A percentile compares a stretch with the other conserved stretches of the same genome.
phyloP scores from a whole-genome alignment of 1,140 invertebrate genomes.

The Antheraea pernyi region DNA sequence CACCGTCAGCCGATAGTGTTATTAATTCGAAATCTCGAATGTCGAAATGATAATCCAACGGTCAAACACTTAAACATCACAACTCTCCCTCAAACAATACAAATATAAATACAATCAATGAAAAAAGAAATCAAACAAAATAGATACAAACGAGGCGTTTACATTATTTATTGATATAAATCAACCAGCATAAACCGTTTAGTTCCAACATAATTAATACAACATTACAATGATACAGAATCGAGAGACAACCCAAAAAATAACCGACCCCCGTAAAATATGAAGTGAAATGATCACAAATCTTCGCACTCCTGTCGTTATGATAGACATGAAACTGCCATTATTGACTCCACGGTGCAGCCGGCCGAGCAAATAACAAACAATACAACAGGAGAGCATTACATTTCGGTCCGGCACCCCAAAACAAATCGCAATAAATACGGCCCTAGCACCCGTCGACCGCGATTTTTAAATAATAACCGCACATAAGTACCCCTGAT shows the following conservation, averaged over 20 bases:
- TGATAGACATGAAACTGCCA: slow-evolving; percentile 20
- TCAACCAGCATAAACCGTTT: not conserved
- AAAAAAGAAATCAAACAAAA: not conserved
- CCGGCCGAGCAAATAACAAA: slow-evolving; percentile 45
- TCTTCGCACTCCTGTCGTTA: slow-evolving; percentile 30
- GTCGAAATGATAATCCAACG: too few relatives aligned
- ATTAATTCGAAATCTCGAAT: too few relatives aligned
- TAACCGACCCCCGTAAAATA: not conserved
- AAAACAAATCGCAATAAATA: slow-evolving; percentile 61
- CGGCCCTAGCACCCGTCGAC: slow-evolving; percentile 28
- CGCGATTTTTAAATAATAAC: slow-evolving; percentile 22
- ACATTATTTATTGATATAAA: not conserved
- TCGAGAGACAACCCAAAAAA: not conserved
- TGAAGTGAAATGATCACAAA: not conserved
- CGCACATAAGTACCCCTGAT: slow-evolving; percentile 39
- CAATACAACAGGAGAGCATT: slow-evolving; percentile 39
- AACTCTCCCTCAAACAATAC: too few relatives aligned
- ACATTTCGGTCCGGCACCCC: slow-evolving; percentile 46
- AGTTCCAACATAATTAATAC: not conserved
- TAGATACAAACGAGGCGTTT: too few relatives aligned
- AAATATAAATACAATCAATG: not conserved
- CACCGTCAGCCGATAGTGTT: too few relatives aligned
- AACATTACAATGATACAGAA: not conserved
- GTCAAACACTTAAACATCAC: too few relatives aligned
- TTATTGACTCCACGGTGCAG: slow-evolving; percentile 36